Evolutionary conservation across 2,113 vertebrate species (phyloP).

Genomic region (Daubentonia madagascariensis): DNA sequence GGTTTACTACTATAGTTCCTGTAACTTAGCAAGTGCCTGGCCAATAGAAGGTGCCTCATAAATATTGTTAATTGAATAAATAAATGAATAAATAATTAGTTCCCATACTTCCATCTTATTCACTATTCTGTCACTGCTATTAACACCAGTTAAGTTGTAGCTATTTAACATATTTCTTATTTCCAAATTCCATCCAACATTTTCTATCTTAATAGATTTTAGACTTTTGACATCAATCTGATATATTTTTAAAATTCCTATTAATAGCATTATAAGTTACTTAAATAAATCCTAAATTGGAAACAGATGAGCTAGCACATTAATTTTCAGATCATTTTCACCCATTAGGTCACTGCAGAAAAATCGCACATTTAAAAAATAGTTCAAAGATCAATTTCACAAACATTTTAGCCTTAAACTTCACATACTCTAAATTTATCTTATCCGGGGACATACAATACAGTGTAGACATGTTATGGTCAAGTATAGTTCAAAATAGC

Average conservation of each 20-base stretch:
- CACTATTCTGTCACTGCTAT: neutral
- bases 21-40: neutral
- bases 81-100: neutral
- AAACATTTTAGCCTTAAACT: neutral
- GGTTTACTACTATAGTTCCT: neutral
- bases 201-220: conserved; percentile 51
- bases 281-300: conserved; percentile 32
- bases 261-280: neutral
- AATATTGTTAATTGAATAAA: neutral
- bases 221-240: neutral
- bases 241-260: neutral
- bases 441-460: neutral
- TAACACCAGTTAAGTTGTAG: neutral
- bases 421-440: conserved; percentile 2
- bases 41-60: neutral
- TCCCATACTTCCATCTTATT: neutral
- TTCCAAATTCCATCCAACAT: conserved; percentile 7
- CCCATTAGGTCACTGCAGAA: conserved; percentile 1
- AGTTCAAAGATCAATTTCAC: conserved; percentile 41
- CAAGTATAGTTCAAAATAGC: neutral
- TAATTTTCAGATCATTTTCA: conserved; percentile 31
- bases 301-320: conserved; percentile 23
- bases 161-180: neutral
- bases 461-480: neutral
- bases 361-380: conserved; percentile 42